These are phyloP conservation scores for Rhingia rostrata DNA, from an alignment of 2,888 invertebrate genomes.

Conservation along the genomic window DNA sequence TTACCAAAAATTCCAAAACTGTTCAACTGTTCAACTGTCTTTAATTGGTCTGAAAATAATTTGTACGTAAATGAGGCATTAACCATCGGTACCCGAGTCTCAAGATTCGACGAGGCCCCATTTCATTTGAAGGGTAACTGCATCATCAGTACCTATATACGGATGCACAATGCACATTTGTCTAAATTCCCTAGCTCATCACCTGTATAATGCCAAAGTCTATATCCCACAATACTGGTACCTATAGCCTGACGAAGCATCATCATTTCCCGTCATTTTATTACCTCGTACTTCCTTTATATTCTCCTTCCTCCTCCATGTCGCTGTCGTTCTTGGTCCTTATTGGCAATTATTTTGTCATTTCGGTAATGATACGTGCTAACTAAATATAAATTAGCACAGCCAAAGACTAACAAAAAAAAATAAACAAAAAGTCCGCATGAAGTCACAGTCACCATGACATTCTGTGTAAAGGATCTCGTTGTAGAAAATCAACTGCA, in stretches of 20 bases:
- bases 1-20: too few relatives aligned
- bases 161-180: too few relatives aligned
- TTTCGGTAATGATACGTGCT: conserved; percentile 74
- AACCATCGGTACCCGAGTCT: too few relatives aligned
- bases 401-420: conserved; percentile 1
- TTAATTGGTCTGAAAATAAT: too few relatives aligned
- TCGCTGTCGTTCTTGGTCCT: conserved; percentile 37
- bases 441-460: conserved; percentile 66
- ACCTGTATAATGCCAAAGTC: neutral
- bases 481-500: conserved; percentile 6
- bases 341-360: conserved; percentile 74
- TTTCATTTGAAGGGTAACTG: too few relatives aligned
- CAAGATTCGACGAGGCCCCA: too few relatives aligned
- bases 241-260: conserved; percentile 13
- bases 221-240: neutral
- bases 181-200: too few relatives aligned
- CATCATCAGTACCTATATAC: too few relatives aligned
- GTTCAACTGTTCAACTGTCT: too few relatives aligned
- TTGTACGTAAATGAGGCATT: too few relatives aligned
- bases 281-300: neutral
- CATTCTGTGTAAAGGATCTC: conserved; percentile 51
- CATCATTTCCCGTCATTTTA: conserved; percentile 14
- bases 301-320: neutral
- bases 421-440: conserved; percentile 33
- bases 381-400: conserved; percentile 74